These are phyloP conservation scores for Probosciger aterrimus DNA, from an alignment of 2,113 vertebrate species.

Conservation along the genomic window DNA sequence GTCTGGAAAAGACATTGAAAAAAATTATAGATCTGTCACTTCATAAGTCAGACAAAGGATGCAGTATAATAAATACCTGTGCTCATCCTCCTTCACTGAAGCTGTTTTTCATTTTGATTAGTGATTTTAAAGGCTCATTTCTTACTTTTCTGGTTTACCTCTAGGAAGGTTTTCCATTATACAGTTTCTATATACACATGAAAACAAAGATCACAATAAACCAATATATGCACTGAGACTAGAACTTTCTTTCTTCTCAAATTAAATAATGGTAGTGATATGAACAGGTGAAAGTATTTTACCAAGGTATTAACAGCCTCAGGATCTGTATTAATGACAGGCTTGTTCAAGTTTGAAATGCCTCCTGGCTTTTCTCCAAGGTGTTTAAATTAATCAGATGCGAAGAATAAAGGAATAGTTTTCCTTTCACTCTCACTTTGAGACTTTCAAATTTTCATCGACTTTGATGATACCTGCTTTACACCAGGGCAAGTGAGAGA, in stretches of 20 bases:
- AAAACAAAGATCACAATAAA: conserved; percentile 21
- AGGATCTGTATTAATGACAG: conserved; percentile 19
- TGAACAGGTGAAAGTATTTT: conserved; percentile 37
- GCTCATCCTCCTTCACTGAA: neutral
- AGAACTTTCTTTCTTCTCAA: conserved; percentile 13
- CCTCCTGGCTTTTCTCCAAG: conserved; percentile 4
- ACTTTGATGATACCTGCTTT: neutral
- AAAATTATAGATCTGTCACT: neutral
- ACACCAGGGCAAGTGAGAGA: neutral
- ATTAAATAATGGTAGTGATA: neutral
- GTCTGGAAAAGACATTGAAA: neutral
- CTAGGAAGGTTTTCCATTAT: conserved; percentile 27
- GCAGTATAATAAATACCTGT: conserved; percentile 18
- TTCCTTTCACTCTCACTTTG: neutral
- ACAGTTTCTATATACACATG: conserved; percentile 1
- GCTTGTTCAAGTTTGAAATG: conserved; percentile 28
- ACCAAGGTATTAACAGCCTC: neutral
- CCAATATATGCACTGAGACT: neutral
- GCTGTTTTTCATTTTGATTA: conserved; percentile 55
- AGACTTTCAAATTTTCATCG: neutral
- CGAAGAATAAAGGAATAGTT: neutral
- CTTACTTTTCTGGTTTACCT: conserved; percentile 35
- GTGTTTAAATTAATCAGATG: conserved; percentile 4
- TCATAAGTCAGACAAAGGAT: neutral
- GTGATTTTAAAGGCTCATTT: conserved; percentile 35